These are phyloP conservation scores for Microcebus ravelobensis DNA, from an alignment of 2,113 vertebrate genomes.

Conservation along the genomic window DNA sequence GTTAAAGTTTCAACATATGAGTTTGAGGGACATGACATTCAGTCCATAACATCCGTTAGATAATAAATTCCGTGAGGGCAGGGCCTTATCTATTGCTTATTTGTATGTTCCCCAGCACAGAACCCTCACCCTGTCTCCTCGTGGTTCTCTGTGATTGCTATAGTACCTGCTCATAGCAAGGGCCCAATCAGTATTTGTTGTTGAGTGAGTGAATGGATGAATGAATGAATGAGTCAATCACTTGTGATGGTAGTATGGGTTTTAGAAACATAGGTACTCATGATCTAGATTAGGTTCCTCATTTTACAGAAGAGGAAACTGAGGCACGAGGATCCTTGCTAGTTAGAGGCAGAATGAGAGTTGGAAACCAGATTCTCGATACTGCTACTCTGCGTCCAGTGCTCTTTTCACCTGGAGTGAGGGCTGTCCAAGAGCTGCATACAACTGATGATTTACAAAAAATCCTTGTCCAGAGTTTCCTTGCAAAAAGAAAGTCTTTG, in stretches of 20 bases:
- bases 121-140: background rate
- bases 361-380: background rate
- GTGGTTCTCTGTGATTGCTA: background rate
- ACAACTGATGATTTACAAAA: background rate
- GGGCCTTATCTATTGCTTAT: background rate
- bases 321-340: background rate
- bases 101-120: background rate
- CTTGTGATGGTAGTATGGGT: background rate
- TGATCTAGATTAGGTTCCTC: background rate
- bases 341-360: background rate
- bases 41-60: background rate
- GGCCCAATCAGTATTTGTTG: background rate
- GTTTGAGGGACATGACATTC: background rate
- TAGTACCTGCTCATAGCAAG: background rate
- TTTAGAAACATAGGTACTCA: background rate
- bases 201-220: background rate
- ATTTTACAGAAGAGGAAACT: background rate
- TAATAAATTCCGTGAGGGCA: background rate
- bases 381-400: background rate
- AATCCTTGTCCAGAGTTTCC: background rate
- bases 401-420: background rate
- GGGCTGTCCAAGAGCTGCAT: background rate
- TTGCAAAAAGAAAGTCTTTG: background rate
- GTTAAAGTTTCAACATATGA: background rate
- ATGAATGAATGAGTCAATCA: background rate